Conservation (phyloP, 2,797 vertebrate species). For the Schizopygopsis pylzovi region DNA sequence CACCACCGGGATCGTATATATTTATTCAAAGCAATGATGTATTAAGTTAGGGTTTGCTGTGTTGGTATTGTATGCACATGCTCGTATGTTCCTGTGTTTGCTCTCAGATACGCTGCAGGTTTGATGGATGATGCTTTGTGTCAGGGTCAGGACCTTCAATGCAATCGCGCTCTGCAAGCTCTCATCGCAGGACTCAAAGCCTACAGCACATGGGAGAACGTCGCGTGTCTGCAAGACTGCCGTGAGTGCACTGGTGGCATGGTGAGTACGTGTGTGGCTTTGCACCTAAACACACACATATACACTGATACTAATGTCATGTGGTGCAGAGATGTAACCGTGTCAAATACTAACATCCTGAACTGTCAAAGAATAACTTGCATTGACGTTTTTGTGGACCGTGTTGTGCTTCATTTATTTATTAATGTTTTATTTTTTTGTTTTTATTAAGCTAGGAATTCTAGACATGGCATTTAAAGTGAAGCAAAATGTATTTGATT, state of each 20-base stretch:
- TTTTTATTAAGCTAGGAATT: no score
- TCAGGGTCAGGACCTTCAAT: conserved; percentile 65
- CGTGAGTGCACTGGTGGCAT: conserved; percentile 71
- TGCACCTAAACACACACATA: not conserved
- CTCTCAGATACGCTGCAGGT: conserved; percentile 64
- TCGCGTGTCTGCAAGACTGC: conserved; percentile 73
- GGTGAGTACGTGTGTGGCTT: conserved; percentile 57
- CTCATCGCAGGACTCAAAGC: conserved; percentile 74
- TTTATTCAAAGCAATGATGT: not conserved
- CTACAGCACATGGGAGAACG: conserved; percentile 74
- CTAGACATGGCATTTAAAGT: no score
- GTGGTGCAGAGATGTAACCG: not conserved
- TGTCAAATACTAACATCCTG: conserved; percentile 4
- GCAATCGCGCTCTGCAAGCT: conserved; percentile 65
- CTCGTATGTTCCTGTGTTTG: not conserved
- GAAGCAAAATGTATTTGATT: no score
- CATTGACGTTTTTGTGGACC: not conserved
- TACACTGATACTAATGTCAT: not conserved
- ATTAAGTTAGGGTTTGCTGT: not conserved
- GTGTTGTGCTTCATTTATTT: no score
- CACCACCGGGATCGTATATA: not conserved
- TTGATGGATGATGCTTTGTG: conserved; percentile 70
- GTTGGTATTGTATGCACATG: not conserved
- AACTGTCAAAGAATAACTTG: not conserved
- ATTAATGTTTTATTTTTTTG: no score